A percentile compares a stretch with the other conserved stretches of the same genome.
Conservation (phyloP, 2,113 vertebrate species). For the Sylvia atricapilla region DNA sequence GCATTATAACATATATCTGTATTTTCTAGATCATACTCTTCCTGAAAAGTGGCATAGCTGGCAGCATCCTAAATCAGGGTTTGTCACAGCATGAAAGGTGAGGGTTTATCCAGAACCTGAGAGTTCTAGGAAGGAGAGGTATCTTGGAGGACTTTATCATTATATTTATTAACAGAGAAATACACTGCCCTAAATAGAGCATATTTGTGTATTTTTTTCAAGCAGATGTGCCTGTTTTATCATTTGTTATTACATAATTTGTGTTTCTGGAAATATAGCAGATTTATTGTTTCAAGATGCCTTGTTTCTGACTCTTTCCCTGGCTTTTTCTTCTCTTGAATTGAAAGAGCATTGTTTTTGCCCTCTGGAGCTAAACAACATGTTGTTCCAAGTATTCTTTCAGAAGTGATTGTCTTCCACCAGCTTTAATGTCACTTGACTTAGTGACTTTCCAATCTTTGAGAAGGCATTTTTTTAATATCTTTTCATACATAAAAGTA, state of each 20-base stretch:
- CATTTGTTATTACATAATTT: neutral
- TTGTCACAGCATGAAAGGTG: neutral
- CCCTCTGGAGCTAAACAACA: neutral
- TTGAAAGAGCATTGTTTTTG: neutral
- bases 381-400: neutral
- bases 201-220: neutral
- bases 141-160: neutral
- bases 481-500: neutral
- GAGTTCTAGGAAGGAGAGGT: neutral
- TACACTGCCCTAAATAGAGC: neutral
- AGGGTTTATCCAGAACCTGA: neutral
- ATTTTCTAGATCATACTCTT: neutral
- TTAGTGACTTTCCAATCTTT: neutral
- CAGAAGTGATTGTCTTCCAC: neutral
- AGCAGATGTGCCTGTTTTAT: neutral
- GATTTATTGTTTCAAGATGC: neutral
- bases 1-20: too few species aligned
- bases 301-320: neutral
- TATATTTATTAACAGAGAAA: neutral
- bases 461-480: neutral
- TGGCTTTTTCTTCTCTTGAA: neutral
- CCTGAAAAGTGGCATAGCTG: neutral
- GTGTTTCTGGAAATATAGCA: neutral
- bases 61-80: neutral
- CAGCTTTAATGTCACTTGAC: neutral